Base-by-base conservation (phyloP, 2,113 vertebrate genomes). In the Noctilio leporinus region DNA sequence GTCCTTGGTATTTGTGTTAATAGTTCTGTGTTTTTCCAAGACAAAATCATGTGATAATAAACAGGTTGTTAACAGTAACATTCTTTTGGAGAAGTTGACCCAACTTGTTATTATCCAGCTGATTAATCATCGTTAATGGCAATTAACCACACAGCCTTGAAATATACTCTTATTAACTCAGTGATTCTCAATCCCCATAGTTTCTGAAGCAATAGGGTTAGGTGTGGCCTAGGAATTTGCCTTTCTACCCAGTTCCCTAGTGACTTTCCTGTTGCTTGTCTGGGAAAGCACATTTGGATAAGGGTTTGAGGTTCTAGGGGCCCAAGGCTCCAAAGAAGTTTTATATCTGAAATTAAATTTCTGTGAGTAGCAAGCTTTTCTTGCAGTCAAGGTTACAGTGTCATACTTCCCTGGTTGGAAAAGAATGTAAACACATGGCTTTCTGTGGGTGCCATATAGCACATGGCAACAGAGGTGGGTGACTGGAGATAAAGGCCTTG, bases 21-120 rank as follows among this genome's bases (percentile, higher is more conserved):
- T 85, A 75, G 38, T 70, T 91, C 64, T 91, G 1, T 88, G 28
- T 76, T 94, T 90, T 85, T 91, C 65, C 86, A 70, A 87, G 70
- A 89, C 86, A 85, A 19, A 86, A 76, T 40, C 15, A 72, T 67
- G 86, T 75, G 80, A 7, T 72, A n/a, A n/a, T 47, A 90, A 91
- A 84, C 38, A 95, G 83, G 90, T 86, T 15, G 43, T 82, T 82
- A 78, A 89, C 51, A 85, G 7, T 64, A 38, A 78, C 69, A 73
- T 11, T 47, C 35, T 76, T 73, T 93, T 49, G 35, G 59, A 91
- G 86, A 84, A 55, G 35, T 89, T 76, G 72, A 26, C 16, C 38
- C 10, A 16, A 47, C 65, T 75, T 38, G 38, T 72, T 83, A 70
- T 81, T 69, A 67, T n/a, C 24, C 0, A 90, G 12, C 38, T 81